Evolutionary conservation across 1,140 invertebrate species (phyloP).

Genomic region (Conus betulinus): DNA sequence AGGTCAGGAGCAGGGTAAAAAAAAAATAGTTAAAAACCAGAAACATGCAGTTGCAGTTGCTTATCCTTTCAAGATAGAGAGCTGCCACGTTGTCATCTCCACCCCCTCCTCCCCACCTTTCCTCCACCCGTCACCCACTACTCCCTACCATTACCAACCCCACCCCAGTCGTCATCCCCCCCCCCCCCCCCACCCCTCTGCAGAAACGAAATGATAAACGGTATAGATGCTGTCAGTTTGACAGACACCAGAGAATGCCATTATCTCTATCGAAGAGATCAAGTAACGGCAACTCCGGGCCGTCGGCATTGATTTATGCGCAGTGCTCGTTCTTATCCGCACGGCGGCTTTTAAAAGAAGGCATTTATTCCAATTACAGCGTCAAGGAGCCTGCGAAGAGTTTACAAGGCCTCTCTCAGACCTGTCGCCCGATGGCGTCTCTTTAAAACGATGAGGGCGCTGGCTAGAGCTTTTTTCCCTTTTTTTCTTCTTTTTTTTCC

Average conservation of each 20-base stretch:
- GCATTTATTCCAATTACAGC: background rate
- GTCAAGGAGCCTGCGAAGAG: background rate
- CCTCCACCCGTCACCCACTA: background rate
- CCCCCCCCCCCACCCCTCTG: background rate
- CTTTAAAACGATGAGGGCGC: too few species aligned
- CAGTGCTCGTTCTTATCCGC: background rate
- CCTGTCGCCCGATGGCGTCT: too few species aligned
- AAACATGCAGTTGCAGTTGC: background rate
- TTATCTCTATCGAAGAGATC: conserved; percentile 7
- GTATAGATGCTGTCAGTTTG: conserved; percentile 2
- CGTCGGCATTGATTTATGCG: background rate
- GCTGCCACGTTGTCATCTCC: background rate
- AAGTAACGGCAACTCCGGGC: background rate
- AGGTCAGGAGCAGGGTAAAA: too few species aligned
- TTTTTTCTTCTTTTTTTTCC: too few species aligned
- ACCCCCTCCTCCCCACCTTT: background rate
- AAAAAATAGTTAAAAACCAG: background rate
- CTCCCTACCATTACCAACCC: background rate
- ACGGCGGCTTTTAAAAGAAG: background rate
- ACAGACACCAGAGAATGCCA: background rate
- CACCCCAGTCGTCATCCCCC: background rate
- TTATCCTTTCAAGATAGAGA: conserved; percentile 1
- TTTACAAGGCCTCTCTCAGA: background rate
- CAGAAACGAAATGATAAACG: background rate
- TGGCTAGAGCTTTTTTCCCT: too few species aligned